These are phyloP conservation scores for Dasysyrphus tricinctus DNA, from an alignment of 2,888 invertebrate species.

Conservation along the genomic window DNA sequence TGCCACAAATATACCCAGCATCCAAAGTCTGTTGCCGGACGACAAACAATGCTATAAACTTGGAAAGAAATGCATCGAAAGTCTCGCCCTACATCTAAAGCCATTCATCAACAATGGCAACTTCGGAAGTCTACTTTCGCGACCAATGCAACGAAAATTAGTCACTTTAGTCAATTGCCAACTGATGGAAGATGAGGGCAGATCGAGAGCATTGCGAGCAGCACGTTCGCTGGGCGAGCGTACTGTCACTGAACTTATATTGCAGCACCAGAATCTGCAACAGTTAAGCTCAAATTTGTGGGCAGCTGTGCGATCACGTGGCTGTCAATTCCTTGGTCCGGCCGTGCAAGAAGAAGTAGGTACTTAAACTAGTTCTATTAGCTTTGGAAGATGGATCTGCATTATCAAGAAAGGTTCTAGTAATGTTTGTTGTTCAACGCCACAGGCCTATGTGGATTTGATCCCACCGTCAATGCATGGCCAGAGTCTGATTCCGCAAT, in stretches of 20 bases:
- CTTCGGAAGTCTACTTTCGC: conserved; percentile 86
- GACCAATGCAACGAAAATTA: conserved; percentile 98
- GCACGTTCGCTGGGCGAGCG: conserved; percentile 97
- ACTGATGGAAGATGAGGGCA: conserved; percentile 93
- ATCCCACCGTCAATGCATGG: conserved; percentile 73
- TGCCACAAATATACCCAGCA: conserved; percentile 78
- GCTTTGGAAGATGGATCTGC: conserved; percentile 98
- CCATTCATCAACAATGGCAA: conserved; percentile 87
- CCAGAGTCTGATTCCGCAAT: conserved; percentile 63
- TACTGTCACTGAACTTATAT: conserved; percentile 95
- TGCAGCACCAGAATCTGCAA: conserved; percentile 98
- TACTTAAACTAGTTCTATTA: conserved; percentile 95
- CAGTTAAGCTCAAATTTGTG: conserved; percentile 96
- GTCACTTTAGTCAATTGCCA: conserved; percentile 97
- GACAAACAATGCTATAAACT: conserved; percentile 85
- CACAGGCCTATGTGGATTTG: conserved; percentile 87
- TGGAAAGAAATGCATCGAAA: conserved; percentile 92
- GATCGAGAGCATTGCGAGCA: conserved; percentile 90
- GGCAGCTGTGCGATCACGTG: conserved; percentile 98
- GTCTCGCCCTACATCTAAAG: conserved; percentile 94
- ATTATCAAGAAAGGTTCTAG: conserved; percentile 95
- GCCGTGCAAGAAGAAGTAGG: conserved; percentile 99
- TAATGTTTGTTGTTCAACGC: conserved; percentile 99
- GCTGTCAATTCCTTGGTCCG: conserved; percentile 99
- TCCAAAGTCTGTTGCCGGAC: conserved; percentile 84